These are phyloP conservation scores for Sinodicranocentrus sp. DNA, from an alignment of 2,888 invertebrate genomes.

Conservation along the genomic window DNA sequence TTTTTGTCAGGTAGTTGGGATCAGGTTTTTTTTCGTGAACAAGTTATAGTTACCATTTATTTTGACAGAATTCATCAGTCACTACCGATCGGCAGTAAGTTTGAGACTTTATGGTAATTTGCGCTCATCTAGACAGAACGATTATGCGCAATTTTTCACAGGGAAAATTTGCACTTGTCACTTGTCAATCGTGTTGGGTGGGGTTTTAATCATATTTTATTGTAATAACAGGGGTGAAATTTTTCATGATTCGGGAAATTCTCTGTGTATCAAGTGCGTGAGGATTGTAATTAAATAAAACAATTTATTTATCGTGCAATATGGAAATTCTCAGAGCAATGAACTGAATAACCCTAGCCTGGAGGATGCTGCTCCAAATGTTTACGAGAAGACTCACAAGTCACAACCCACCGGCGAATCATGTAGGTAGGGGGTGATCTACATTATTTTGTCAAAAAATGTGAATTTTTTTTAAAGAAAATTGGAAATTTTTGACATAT, in stretches of 20 bases:
- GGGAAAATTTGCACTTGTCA: conserved; percentile 56
- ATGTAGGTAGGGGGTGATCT: background rate
- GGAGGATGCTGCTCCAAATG: too few relatives aligned
- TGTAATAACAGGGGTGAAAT: conserved; percentile 4
- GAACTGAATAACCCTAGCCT: background rate
- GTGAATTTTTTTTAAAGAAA: conserved; percentile 9
- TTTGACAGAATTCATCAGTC: conserved; percentile 5
- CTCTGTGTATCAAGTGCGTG: background rate
- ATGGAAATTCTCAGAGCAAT: conserved; percentile 21
- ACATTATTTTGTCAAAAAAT: background rate
- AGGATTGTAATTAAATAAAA: conserved; percentile 3
- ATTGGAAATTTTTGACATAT: conserved; percentile 32
- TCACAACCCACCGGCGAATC: background rate
- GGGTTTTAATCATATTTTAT: conserved; percentile 13
- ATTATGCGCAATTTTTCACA: conserved; percentile 2
- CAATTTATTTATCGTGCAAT: conserved; percentile 3
- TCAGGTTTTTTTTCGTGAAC: too few relatives aligned
- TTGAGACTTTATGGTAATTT: too few relatives aligned
- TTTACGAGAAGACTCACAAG: too few relatives aligned
- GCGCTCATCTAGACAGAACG: too few relatives aligned
- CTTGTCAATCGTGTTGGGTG: conserved; percentile 57
- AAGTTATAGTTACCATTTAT: too few relatives aligned
- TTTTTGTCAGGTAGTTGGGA: too few relatives aligned
- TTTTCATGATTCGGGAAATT: background rate
- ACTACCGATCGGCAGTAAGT: too few relatives aligned